phyloP scores from a whole-genome alignment of 2,113 vertebrate genomes.

The Gadus macrocephalus region DNA sequence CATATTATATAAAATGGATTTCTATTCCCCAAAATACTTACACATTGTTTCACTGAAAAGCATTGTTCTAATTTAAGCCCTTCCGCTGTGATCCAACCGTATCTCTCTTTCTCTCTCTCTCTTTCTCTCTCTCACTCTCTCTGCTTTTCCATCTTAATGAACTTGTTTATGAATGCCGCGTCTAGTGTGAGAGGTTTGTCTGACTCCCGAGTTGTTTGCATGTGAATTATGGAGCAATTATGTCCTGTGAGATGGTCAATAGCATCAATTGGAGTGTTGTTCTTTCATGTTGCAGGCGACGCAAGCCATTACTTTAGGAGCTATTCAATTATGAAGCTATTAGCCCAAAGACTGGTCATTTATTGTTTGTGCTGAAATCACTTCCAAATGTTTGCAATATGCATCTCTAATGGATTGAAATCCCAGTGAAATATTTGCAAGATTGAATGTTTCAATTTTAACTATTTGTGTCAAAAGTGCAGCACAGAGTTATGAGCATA shows the following conservation, averaged over 20 bases:
- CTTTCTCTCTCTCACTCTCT: not conserved
- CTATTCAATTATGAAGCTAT: slow-evolving; percentile 27
- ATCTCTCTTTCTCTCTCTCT: slow-evolving; percentile 12
- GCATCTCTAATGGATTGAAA: not conserved
- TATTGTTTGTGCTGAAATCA: slow-evolving; percentile 2
- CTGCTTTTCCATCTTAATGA: slow-evolving; percentile 25
- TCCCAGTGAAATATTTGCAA: not conserved
- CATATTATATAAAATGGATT: too few relatives aligned
- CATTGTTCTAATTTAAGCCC: slow-evolving; percentile 32
- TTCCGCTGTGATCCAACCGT: slow-evolving; percentile 7
- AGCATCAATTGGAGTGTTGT: slow-evolving; percentile 26
- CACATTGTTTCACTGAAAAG: slow-evolving; percentile 11
- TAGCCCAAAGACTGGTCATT: not conserved
- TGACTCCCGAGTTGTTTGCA: slow-evolving; percentile 34
- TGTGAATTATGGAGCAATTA: slow-evolving; percentile 43
- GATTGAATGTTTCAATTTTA: not conserved
- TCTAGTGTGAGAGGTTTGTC: slow-evolving; percentile 26
- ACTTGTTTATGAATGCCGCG: slow-evolving; percentile 17
- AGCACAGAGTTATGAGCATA: too few relatives aligned
- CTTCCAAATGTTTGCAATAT: slow-evolving; percentile 10
- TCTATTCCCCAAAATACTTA: too few relatives aligned
- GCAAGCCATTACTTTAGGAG: not conserved
- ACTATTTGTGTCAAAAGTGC: too few relatives aligned
- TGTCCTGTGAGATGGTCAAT: slow-evolving; percentile 26
- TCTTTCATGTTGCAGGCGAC: slow-evolving; percentile 10